Conservation (phyloP, 2,113 vertebrate species). For the Festucalex cinctus region DNA sequence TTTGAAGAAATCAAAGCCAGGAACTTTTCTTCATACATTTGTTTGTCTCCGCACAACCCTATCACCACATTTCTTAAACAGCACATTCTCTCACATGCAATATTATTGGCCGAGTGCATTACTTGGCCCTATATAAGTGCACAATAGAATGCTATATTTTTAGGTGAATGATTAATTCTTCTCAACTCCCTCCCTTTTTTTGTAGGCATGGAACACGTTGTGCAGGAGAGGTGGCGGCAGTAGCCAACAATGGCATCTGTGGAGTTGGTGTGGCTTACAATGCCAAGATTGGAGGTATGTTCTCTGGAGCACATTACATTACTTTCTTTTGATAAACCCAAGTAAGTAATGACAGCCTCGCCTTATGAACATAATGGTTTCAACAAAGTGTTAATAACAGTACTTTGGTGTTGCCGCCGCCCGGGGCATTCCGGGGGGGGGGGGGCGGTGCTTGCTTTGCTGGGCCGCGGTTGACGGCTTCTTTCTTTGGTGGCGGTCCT, state of each 20-base stretch:
- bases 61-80: constrained; percentile 14
- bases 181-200: background rate
- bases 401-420: no score
- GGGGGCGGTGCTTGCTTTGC: no score
- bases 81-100: constrained; percentile 16
- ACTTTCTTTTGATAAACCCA: background rate
- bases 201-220: constrained; percentile 91
- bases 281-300: constrained; percentile 89
- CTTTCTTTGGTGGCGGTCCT: no score
- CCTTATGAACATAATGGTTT: background rate
- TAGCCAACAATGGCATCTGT: constrained; percentile 92
- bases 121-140: background rate
- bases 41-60: constrained; percentile 46
- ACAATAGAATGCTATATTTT: constrained; percentile 18
- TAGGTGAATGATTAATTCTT: constrained; percentile 18
- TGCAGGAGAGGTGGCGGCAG: constrained; percentile 92
- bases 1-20: constrained; percentile 43
- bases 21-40: constrained; percentile 32
- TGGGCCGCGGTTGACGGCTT: no score
- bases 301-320: background rate
- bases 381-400: background rate
- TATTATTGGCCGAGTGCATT: constrained; percentile 1
- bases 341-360: background rate
- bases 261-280: constrained; percentile 94
- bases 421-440: no score